These are phyloP conservation scores for Latrodectus geometricus DNA, from an alignment of 1,140 invertebrate species.

Conservation along the genomic window DNA sequence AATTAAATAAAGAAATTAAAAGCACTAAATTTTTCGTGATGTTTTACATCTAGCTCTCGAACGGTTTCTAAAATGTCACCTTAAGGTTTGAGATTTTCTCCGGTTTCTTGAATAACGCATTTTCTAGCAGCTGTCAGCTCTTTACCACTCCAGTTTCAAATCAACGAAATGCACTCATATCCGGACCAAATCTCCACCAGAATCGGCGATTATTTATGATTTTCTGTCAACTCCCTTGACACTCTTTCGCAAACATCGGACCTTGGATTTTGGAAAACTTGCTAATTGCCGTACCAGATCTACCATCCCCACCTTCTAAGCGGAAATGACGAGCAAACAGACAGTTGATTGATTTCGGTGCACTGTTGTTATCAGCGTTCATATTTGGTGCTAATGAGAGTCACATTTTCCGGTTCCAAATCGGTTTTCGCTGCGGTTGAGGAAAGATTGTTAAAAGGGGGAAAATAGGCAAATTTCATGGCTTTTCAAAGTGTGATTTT, in stretches of 20 bases:
- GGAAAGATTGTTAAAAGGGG: slow-evolving; percentile 28
- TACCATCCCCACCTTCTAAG: neutral
- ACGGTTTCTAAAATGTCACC: too few relatives aligned
- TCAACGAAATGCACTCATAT: slow-evolving; percentile 14
- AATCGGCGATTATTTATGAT: slow-evolving; percentile 56
- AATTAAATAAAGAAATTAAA: too few relatives aligned
- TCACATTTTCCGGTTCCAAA: slow-evolving; percentile 46
- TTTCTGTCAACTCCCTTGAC: slow-evolving; percentile 15
- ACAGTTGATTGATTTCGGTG: slow-evolving; percentile 52
- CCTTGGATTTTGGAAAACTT: slow-evolving; percentile 47
- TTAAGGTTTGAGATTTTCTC: too few relatives aligned
- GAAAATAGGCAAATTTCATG: slow-evolving; percentile 34
- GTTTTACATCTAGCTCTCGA: too few relatives aligned
- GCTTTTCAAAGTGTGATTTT: neutral
- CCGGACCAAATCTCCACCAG: slow-evolving; percentile 16
- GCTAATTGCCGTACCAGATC: slow-evolving; percentile 41
- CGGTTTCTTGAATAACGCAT: too few relatives aligned
- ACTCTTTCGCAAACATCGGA: slow-evolving; percentile 42
- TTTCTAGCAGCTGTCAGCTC: too few relatives aligned
- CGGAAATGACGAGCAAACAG: slow-evolving; percentile 51
- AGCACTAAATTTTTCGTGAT: too few relatives aligned
- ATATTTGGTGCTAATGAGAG: slow-evolving; percentile 59
- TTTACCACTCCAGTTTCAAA: too few relatives aligned
- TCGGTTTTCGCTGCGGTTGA: slow-evolving; percentile 31
- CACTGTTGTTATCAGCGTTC: slow-evolving; percentile 57